phyloP scores from a whole-genome alignment of 2,888 invertebrate genomes.

The Metellina segmentata region DNA sequence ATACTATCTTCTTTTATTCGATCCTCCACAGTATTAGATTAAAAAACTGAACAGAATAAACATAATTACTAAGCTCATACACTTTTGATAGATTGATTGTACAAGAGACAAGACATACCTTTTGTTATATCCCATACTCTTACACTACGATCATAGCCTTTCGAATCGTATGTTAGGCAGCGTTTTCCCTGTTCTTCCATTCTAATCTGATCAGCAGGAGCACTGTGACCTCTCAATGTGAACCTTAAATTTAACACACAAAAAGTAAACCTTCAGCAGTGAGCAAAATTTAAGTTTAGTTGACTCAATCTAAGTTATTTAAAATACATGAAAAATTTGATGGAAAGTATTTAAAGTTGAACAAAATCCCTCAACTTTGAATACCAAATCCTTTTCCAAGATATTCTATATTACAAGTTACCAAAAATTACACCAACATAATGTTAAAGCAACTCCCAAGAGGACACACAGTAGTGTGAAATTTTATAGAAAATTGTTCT shows the following conservation, averaged over 20 bases:
- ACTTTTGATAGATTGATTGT: too few relatives aligned
- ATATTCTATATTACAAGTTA: too few relatives aligned
- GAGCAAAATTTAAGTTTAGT: neutral
- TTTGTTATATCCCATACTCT: constrained; percentile 90
- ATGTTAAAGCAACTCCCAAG: too few relatives aligned
- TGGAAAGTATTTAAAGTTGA: too few relatives aligned
- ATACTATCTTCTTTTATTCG: too few relatives aligned
- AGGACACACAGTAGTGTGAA: too few relatives aligned
- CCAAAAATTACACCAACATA: too few relatives aligned
- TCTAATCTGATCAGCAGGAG: constrained; percentile 88
- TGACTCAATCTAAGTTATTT: neutral
- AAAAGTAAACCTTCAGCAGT: neutral
- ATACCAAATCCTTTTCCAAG: too few relatives aligned
- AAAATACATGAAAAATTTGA: neutral
- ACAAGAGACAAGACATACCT: constrained; percentile 83
- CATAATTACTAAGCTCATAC: too few relatives aligned
- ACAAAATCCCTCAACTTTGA: too few relatives aligned
- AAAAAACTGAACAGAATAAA: neutral
- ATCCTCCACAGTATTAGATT: neutral
- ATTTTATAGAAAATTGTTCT: too few relatives aligned
- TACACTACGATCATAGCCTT: constrained; percentile 88
- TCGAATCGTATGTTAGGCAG: constrained; percentile 88
- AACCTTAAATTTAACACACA: constrained; percentile 81
- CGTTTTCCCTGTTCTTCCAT: constrained; percentile 88
- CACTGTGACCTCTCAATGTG: constrained; percentile 89